These are phyloP conservation scores for Brienomyrus longianalis DNA, from an alignment of 2,113 vertebrate genomes.

Conservation along the genomic window DNA sequence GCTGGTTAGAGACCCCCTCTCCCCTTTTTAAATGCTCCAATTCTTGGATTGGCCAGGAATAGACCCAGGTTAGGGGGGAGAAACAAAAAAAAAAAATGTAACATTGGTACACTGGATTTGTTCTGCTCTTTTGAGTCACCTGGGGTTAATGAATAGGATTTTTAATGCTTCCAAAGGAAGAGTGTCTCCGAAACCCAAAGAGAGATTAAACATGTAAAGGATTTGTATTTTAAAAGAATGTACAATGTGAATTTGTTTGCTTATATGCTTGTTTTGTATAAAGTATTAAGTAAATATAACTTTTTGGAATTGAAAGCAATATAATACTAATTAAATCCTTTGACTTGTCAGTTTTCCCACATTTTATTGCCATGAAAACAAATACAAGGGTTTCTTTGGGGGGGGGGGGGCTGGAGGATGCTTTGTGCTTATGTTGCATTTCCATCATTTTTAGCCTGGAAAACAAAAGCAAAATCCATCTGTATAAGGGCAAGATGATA, in stretches of 20 bases:
- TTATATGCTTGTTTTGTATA: slow-evolving; percentile 92
- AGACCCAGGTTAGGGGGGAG: not conserved
- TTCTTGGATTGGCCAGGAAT: not conserved
- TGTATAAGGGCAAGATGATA: not conserved
- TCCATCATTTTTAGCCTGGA: slow-evolving; percentile 37
- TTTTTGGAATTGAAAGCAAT: slow-evolving; percentile 95
- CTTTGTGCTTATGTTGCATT: slow-evolving; percentile 19
- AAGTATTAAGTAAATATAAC: slow-evolving; percentile 82
- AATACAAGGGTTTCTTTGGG: not conserved
- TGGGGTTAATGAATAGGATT: slow-evolving; percentile 22
- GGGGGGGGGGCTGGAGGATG: not conserved
- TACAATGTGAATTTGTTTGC: slow-evolving; percentile 81
- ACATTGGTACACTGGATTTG: slow-evolving; percentile 1
- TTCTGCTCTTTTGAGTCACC: slow-evolving; percentile 24
- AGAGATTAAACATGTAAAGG: slow-evolving; percentile 59
- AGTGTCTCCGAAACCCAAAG: slow-evolving; percentile 78
- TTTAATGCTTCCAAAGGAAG: slow-evolving; percentile 80
- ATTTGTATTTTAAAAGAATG: slow-evolving; percentile 97
- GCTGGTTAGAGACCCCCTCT: not conserved
- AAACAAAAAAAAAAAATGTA: not conserved
- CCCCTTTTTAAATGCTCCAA: not conserved
- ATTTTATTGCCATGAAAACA: not conserved
- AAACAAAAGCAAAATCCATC: not conserved
- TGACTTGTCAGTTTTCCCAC: slow-evolving; percentile 50
- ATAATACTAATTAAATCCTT: slow-evolving; percentile 89